phyloP scores from a whole-genome alignment of 2,113 vertebrate species.

The Desmodus rotundus region DNA sequence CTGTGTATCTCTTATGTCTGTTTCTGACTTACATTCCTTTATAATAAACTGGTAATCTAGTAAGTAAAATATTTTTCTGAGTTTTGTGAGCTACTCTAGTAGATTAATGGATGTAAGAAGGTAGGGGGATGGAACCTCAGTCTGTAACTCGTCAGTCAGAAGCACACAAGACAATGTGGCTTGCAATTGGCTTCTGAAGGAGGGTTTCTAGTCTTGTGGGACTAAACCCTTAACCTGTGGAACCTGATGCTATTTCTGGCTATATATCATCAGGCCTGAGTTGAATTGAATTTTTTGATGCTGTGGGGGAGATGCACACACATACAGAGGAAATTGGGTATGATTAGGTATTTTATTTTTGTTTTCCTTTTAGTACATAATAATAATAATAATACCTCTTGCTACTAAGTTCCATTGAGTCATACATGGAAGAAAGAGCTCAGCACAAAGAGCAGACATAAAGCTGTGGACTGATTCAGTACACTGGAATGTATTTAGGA shows the following conservation, averaged over 20 bases:
- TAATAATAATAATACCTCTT: not conserved
- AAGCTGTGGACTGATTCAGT: not conserved
- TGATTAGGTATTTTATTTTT: constrained; percentile 13
- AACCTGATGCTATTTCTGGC: not conserved
- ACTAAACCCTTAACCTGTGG: not conserved
- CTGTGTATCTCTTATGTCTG: not conserved
- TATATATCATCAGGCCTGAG: not conserved
- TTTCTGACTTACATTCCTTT: not conserved
- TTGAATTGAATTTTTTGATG: not conserved
- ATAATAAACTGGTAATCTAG: not conserved
- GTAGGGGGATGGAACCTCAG: not conserved
- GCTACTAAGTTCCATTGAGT: not conserved
- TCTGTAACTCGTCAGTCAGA: not conserved
- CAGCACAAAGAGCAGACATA: not conserved
- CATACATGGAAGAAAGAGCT: not conserved
- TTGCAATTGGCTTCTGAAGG: not conserved
- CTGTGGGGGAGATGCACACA: not conserved
- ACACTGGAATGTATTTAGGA: not conserved
- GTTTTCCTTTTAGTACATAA: not conserved
- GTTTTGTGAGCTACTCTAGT: not conserved
- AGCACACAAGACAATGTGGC: not conserved
- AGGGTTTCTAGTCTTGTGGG: not conserved
- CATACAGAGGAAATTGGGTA: not conserved
- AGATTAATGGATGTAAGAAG: not conserved
- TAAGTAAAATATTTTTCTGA: not conserved